Evolutionary conservation across 1,140 invertebrate species (phyloP).

Genomic region (Heliconius eleuchia): DNA sequence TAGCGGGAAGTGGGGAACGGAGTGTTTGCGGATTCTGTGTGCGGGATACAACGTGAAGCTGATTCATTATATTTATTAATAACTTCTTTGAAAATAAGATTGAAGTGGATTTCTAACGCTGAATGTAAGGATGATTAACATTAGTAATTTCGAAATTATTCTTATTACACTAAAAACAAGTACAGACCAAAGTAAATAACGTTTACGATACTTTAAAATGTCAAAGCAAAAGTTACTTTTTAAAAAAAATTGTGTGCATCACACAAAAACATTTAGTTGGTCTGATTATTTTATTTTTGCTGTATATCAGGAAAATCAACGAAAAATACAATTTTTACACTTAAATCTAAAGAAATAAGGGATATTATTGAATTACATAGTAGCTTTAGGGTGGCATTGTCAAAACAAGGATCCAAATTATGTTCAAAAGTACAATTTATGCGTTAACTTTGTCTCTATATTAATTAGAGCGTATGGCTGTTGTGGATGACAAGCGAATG

Average conservation of each 20-base stretch:
- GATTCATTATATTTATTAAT: too few relatives aligned
- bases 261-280: background rate
- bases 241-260: background rate
- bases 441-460: slow-evolving; percentile 60
- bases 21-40: too few relatives aligned
- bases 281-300: background rate
- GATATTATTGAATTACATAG: slow-evolving; percentile 38
- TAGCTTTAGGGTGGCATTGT: slow-evolving; percentile 49
- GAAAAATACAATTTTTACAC: background rate
- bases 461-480: slow-evolving; percentile 30
- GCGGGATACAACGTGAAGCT: too few relatives aligned
- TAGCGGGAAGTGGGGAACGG: too few relatives aligned
- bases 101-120: too few relatives aligned
- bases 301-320: background rate
- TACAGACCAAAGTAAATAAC: too few relatives aligned
- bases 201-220: too few relatives aligned
- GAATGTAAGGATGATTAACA: too few relatives aligned
- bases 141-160: too few relatives aligned
- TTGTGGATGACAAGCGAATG: background rate
- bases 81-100: too few relatives aligned
- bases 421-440: slow-evolving; percentile 67
- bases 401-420: slow-evolving; percentile 62
- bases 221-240: background rate
- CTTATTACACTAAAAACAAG: too few relatives aligned
- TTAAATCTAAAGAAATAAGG: slow-evolving; percentile 19